Base-by-base conservation (phyloP, 37 sponge, comb jelly and placozoan species). In the Halichondria panicea region DNA sequence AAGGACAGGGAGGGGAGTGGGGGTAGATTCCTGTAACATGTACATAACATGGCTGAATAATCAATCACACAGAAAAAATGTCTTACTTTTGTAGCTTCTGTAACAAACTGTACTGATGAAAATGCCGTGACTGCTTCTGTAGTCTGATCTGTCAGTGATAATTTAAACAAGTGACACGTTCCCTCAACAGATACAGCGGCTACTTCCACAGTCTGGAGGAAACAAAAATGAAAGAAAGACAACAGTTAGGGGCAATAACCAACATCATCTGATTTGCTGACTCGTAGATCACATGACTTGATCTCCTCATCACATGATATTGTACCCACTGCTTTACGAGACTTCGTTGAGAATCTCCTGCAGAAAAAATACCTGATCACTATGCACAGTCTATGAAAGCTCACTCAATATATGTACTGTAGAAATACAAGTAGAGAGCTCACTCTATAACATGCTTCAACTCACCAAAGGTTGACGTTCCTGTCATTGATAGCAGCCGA, bases 1-100 rank as follows among this genome's bases (percentile, higher is more conserved):
- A 6, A 82, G 61, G 8, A 76, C 55, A 36, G 77, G 84, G 44
- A 84, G 84, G 3, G 63, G 75, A 4, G 52, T 42, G 40, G 68
- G 69, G 1, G 71, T 61, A 3, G 61, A 33, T 19, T 43, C 52
- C 79, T 78, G 56, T 40, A 40, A 34, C 22, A 3, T 11, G n/a
- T 28, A 52, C 4, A 70, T 21, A 30, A 42, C 45, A 61, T n/a
- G n/a, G n/a, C n/a, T n/a, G n/a, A n/a, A n/a, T n/a, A n/a, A n/a
- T n/a, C n/a, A n/a, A n/a, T n/a, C 48, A 48, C 6, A 48, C 45
- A 69, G 43, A 12, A 7, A 48, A 46, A 8, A 42, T 44, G 4
- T 48, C 21, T 0, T 56, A 70, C 71, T 27, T 71, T 60, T 12
- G 8, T 19, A 21, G 63, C 48, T 25, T 15, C 32, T 7, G 65